These are phyloP conservation scores for Melanotus villosus DNA, from an alignment of 2,888 invertebrate species.

Conservation along the genomic window DNA sequence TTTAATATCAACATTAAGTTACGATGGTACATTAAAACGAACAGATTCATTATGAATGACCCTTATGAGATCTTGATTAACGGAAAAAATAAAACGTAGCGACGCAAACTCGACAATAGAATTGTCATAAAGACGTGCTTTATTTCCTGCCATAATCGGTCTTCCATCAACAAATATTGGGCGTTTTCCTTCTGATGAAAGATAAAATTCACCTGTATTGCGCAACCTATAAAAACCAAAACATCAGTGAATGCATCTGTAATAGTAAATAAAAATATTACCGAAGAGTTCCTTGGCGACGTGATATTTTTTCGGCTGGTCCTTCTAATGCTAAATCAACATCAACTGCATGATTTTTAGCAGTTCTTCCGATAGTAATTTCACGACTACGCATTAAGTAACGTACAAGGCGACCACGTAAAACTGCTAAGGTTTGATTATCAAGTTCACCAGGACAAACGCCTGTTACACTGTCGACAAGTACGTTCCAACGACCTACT, in stretches of 20 bases:
- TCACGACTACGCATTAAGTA: constrained; percentile 96
- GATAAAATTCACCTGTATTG: constrained; percentile 95
- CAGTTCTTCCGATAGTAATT: constrained; percentile 93
- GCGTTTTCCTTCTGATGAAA: constrained; percentile 95
- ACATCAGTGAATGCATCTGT: too few species aligned
- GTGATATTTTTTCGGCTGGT: constrained; percentile 93
- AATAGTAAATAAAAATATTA: constrained; percentile 44
- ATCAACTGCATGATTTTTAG: constrained; percentile 91
- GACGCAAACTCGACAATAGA: constrained; percentile 96
- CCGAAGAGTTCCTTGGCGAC: constrained; percentile 92
- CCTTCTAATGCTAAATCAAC: constrained; percentile 95
- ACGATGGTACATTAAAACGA: constrained; percentile 77
- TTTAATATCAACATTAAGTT: not conserved
- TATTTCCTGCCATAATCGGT: constrained; percentile 89
- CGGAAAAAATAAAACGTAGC: constrained; percentile 91
- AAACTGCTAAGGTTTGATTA: constrained; percentile 92
- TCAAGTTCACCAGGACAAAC: constrained; percentile 91
- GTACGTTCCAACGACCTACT: constrained; percentile 88
- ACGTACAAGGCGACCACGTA: constrained; percentile 91
- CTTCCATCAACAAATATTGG: constrained; percentile 95
- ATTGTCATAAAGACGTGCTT: constrained; percentile 92
- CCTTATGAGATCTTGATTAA: constrained; percentile 92
- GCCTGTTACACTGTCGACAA: constrained; percentile 92
- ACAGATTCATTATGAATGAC: constrained; percentile 91
- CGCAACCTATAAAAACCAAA: constrained; percentile 76